A percentile compares a stretch with the other conserved stretches of the same genome.
phyloP scores from a whole-genome alignment of 2,888 invertebrate genomes.

The Coronaproctus castanopsis region DNA sequence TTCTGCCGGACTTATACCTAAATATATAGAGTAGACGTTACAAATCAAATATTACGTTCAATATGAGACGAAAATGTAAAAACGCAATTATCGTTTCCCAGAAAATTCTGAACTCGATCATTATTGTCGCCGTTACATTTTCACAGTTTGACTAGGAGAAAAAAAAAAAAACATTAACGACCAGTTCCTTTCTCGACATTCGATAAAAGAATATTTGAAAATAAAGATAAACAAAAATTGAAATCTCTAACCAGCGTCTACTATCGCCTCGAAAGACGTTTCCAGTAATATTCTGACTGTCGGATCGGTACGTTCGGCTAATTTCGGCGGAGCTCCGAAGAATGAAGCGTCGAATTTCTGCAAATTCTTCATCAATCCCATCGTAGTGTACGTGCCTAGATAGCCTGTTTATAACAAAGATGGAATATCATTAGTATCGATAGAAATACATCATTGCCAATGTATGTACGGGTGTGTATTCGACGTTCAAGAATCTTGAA shows the following conservation, averaged over 20 bases:
- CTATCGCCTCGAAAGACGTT: slow-evolving; percentile 30
- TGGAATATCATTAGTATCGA: too few species aligned
- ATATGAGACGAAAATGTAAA: too few species aligned
- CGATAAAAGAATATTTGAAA: not conserved
- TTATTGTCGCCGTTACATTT: too few species aligned
- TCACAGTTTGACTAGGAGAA: too few species aligned
- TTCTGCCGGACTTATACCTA: slow-evolving; percentile 28
- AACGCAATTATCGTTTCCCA: too few species aligned
- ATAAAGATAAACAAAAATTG: not conserved
- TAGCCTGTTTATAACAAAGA: too few species aligned
- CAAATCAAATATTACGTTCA: too few species aligned
- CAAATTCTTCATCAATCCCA: slow-evolving; percentile 37
- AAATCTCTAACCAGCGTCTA: slow-evolving; percentile 28
- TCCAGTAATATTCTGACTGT: slow-evolving; percentile 32
- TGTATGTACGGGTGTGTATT: too few species aligned
- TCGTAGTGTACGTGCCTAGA: slow-evolving; percentile 27
- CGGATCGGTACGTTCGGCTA: slow-evolving; percentile 28
- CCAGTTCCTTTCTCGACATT: not conserved
- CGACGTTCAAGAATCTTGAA: too few species aligned
- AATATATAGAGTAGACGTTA: not conserved
- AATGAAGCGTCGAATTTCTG: slow-evolving; percentile 25
- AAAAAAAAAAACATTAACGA: too few species aligned
- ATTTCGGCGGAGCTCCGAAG: slow-evolving; percentile 25
- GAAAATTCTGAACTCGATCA: too few species aligned
- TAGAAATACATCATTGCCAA: too few species aligned